phyloP scores from a whole-genome alignment of 2,888 invertebrate species.

The Tinea trinotella region DNA sequence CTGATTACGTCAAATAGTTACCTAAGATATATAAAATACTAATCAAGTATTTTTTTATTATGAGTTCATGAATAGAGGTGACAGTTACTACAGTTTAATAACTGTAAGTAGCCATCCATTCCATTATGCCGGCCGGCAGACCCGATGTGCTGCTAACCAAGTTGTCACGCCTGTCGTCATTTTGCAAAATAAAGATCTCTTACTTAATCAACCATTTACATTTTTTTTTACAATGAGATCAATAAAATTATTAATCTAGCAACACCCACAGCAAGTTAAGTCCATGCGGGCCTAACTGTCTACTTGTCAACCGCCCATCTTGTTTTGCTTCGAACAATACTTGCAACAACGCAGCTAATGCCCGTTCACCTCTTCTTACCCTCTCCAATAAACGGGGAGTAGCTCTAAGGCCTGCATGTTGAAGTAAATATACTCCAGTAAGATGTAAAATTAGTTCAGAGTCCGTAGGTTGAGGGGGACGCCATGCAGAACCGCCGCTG shows the following conservation, averaged over 20 bases:
- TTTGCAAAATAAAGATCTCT: too few relatives aligned
- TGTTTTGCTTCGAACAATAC: background rate
- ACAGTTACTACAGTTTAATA: too few relatives aligned
- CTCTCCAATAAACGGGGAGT: background rate
- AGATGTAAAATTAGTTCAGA: background rate
- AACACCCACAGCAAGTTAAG: slow-evolving; percentile 1
- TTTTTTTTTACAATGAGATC: too few relatives aligned
- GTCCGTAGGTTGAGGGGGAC: background rate
- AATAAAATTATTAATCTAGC: background rate
- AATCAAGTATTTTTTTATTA: too few relatives aligned
- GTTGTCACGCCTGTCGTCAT: too few relatives aligned
- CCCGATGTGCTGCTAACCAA: too few relatives aligned
- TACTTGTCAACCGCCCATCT: background rate
- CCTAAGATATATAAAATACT: too few relatives aligned
- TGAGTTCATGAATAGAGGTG: too few relatives aligned
- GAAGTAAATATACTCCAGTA: background rate
- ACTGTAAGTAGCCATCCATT: too few relatives aligned
- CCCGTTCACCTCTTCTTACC: background rate
- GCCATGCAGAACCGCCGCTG: background rate
- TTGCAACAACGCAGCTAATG: slow-evolving; percentile 4
- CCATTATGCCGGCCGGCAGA: too few relatives aligned
- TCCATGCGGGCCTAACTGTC: slow-evolving; percentile 2
- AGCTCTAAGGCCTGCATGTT: background rate
- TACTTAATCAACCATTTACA: too few relatives aligned
- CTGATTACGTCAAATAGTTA: too few relatives aligned